Evolutionary conservation across 2,113 vertebrate species (phyloP).

Genomic region (Aldabrachelys gigantea): DNA sequence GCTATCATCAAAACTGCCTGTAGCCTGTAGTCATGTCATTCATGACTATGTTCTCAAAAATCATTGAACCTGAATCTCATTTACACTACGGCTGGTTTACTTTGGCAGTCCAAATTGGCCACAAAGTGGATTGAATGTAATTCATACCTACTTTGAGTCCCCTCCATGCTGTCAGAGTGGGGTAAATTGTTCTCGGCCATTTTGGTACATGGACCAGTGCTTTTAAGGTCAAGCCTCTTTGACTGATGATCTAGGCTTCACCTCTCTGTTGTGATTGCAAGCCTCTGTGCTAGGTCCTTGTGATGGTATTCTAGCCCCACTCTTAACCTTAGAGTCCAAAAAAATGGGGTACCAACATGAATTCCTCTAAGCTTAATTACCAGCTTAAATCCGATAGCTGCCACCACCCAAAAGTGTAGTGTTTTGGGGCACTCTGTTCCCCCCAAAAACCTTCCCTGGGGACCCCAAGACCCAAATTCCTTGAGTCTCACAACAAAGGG

Average conservation of each 20-base stretch:
- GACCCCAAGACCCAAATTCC: no score
- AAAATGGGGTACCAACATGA: no score
- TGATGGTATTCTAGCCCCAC: no score
- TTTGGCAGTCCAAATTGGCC: neutral
- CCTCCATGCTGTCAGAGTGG: neutral
- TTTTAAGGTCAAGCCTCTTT: neutral
- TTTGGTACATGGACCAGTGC: neutral
- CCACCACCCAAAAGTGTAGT: no score
- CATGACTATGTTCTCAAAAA: neutral
- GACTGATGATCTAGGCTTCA: neutral
- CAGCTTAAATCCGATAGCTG: no score
- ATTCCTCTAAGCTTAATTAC: no score
- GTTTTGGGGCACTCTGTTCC: no score
- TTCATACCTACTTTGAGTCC: neutral
- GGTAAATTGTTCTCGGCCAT: neutral
- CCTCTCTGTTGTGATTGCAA: neutral
- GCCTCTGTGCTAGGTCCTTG: neutral
- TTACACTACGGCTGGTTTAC: neutral
- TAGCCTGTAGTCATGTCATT: neutral
- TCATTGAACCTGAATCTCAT: neutral
- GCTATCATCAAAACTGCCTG: neutral
- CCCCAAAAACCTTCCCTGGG: no score
- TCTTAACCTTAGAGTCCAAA: no score
- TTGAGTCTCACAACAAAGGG: no score
- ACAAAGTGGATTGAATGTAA: neutral